Evolutionary conservation across 2,797 vertebrate species (phyloP), one percentile per base, ranked within the genome.

Genomic region (Rousettus madagascariensis): DNA sequence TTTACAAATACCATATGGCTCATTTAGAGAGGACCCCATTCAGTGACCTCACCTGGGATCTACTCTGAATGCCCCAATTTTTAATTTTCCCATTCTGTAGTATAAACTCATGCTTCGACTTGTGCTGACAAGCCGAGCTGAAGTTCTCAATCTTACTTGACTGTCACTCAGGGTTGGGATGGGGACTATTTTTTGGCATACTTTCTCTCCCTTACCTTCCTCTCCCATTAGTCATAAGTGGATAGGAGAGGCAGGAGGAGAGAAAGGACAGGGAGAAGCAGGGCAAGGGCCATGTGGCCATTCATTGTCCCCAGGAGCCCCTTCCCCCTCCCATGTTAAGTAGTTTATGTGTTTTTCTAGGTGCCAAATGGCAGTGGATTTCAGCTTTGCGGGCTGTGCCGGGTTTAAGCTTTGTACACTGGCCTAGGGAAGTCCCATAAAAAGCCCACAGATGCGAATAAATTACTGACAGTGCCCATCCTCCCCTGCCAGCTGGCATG

Each of bases 401-500:
- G 8, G 30, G 33, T n/a, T 69, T 46, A 55, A 71, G 63, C 46
- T 78, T 30, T 74, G 94, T 66, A 78, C 74, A 1, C 91, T 79
- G 96, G 88, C 90, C 92, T 95, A 86, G 85, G 96, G 92, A 94
- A 69, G 90, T 94, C 96, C 94, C 79, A 2, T 36, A 77, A 72
- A 92, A 79, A 95, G 86, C 79, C 93, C 90, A 91, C 16, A 68
- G 77, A 91, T 93, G 89, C 84, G 74, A 91, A 86, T 16, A 69
- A 63, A n/a, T 63, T 92, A 53, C 82, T 95, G 93, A 72, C 85
- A 90, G 74, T 33, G 94, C 86, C 97, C 96, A 72, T 96, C 96
- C 96, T 97, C 87, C 71, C 53, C 94, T 95, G 96, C 84, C 96
- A 96, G 41, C 57, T 92, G 97, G 91, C 84, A 28, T 41, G 91